Conservation (phyloP, 2,113 vertebrate genomes). For the Anseranas semipalmata region DNA sequence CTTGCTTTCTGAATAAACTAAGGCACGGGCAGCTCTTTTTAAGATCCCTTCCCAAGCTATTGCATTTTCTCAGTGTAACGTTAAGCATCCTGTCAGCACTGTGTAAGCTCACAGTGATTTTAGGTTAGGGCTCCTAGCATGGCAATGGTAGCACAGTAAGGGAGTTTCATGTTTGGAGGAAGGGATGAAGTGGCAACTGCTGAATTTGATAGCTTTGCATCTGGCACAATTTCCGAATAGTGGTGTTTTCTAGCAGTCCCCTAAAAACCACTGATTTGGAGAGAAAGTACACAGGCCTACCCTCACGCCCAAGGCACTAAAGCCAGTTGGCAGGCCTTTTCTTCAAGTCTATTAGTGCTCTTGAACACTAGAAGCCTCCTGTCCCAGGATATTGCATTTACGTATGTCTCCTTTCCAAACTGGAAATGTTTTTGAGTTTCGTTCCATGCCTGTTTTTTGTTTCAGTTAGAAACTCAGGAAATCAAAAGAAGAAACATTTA, state of each 20-base stretch:
- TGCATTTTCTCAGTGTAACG: not conserved
- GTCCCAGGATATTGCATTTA: conserved; percentile 9
- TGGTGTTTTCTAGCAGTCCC: conserved; percentile 7
- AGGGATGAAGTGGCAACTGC: not conserved
- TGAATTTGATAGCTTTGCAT: conserved; percentile 27
- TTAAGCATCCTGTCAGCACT: conserved; percentile 17
- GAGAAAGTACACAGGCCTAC: not conserved
- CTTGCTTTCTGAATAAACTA: not conserved
- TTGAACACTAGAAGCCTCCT: conserved; percentile 1
- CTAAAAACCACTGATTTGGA: conserved; percentile 34
- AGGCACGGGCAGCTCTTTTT: not conserved
- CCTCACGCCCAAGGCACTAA: not conserved
- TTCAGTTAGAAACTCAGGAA: conserved; percentile 38
- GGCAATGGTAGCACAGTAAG: fast-evolving
- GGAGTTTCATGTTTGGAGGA: not conserved
- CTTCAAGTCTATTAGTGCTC: not conserved
- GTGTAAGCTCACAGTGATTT: not conserved
- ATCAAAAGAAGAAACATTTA: not conserved
- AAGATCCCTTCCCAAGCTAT: not conserved
- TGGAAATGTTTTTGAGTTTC: conserved; percentile 23
- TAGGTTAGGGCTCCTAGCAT: not conserved
- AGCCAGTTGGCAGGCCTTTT: conserved; percentile 1
- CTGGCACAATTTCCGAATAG: not conserved
- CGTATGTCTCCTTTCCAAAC: not conserved
- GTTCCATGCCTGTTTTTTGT: not conserved